Evolutionary conservation across 1,140 invertebrate species (phyloP), one percentile per base, ranked within the genome.

Genomic region (Drosophila busckii): DNA sequence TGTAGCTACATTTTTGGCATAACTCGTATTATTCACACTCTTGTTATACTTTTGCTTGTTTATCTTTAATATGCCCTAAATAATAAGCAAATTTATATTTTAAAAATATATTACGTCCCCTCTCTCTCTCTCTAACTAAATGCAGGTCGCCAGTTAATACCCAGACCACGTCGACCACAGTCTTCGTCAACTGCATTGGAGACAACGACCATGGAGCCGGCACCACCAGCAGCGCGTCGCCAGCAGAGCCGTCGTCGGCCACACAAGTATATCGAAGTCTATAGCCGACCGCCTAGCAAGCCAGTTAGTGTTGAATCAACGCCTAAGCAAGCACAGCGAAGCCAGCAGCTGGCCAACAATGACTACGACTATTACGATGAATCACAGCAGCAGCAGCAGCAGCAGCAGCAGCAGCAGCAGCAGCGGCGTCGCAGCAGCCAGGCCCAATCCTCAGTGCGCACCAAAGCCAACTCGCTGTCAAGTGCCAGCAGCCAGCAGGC

Each of bases 191-290:
- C 52, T 10, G 19, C 40, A n/a, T 4, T 52, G 7, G 31, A 32
- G 0, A n/a, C 17, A 16, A 23, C 52, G 0, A 38, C 25, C 3
- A 2, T 29, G 7, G 65, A 52, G 4, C 65, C 40, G n/a, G 35
- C 34, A 2, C 73, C 71, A 0, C 73, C 73, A 0, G 19, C 44
- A 0, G 56, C 71, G 0, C 62, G 71, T 7, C 71, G 71, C 1
- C 71, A 78, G 31, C 71, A 78, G 41, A 78, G 73, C 13, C 71
- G 73, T 15, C 71, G 73, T 4, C 71, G 71, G n/a, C 71, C 71
- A 5, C 71, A 78, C 45, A 78, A 78, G 13, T 80, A 80, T 26
- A 82, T 80, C 23, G 69, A 80, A 22, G 64, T 82, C 1, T 80
- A 80, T 10, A 78, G 44, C n/a, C 73, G 71, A 3, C 71, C 73